Percentiles rank a stretch among this genome's conserved stretches.
These are phyloP conservation scores for Pollachius pollachius DNA, from an alignment of 2,113 vertebrate species.

Conservation along the genomic window DNA sequence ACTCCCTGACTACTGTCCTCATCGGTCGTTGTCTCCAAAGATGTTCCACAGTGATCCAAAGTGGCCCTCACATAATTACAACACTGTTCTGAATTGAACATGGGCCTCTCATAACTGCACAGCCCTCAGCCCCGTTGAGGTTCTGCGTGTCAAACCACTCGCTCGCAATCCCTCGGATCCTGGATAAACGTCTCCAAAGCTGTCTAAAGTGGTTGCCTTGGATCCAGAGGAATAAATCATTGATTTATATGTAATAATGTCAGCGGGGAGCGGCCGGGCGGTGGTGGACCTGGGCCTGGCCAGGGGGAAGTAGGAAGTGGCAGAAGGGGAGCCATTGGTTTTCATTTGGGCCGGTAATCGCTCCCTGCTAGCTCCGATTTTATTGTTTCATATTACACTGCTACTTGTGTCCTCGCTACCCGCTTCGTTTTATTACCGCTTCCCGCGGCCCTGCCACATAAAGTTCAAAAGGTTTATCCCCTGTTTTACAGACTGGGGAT, in stretches of 20 bases:
- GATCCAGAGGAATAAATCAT: conserved; percentile 57
- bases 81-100: conserved; percentile 30
- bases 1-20: conserved; percentile 7
- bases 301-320: conserved; percentile 38
- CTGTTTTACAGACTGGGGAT: conserved; percentile 50
- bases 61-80: conserved; percentile 41
- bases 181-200: conserved; percentile 68
- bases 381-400: conserved; percentile 38
- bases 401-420: conserved; percentile 19
- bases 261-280: conserved; percentile 35
- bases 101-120: conserved; percentile 39
- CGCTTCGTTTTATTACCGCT: conserved; percentile 7
- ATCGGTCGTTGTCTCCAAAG: conserved; percentile 40
- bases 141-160: conserved; percentile 56
- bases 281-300: conserved; percentile 37
- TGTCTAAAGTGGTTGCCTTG: conserved; percentile 57
- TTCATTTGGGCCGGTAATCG: conserved; percentile 37
- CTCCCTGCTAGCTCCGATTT: conserved; percentile 21
- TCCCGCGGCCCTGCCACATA: conserved; percentile 27
- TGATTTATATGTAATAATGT: conserved; percentile 57
- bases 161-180: conserved; percentile 48
- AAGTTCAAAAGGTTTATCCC: conserved; percentile 55
- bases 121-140: conserved; percentile 26
- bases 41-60: conserved; percentile 40
- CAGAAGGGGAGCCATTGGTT: conserved; percentile 41